phyloP scores from a whole-genome alignment of 92 coral and sea anemone species.

The Porites cylindrica region DNA sequence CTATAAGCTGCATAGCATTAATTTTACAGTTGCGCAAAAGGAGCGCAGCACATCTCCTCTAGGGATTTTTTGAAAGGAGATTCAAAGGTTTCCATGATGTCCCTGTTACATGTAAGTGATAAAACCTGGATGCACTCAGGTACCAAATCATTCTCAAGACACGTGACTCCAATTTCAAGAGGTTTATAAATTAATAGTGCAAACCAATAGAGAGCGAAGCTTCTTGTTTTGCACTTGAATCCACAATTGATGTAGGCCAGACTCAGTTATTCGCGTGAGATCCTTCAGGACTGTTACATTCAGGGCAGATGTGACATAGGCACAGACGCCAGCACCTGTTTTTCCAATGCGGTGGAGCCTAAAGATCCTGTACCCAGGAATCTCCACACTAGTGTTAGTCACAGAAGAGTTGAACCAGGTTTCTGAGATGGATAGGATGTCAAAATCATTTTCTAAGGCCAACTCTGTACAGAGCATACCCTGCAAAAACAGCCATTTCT shows the following conservation, averaged over 20 bases:
- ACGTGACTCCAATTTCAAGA: not conserved
- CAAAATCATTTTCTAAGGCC: not conserved
- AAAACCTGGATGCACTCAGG: slow-evolving; percentile 35
- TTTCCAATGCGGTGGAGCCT: slow-evolving; percentile 9
- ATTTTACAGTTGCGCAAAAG: not conserved
- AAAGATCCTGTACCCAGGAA: slow-evolving; percentile 47
- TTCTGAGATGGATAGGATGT: not conserved
- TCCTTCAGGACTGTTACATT: not conserved
- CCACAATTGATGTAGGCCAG: slow-evolving; percentile 40
- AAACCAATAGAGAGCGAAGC: not conserved
- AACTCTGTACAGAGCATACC: slow-evolving; percentile 3
- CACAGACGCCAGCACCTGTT: slow-evolving; percentile 30
- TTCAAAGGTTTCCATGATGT: slow-evolving; percentile 52
- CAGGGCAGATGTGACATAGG: slow-evolving; percentile 26
- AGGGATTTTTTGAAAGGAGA: slow-evolving; percentile 22
- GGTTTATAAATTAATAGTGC: not conserved
- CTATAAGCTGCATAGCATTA: slow-evolving; percentile 45
- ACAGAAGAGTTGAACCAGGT: slow-evolving; percentile 1
- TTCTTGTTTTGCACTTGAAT: slow-evolving; percentile 1
- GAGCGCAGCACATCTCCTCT: slow-evolving; percentile 29
- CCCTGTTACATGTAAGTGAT: slow-evolving; percentile 40
- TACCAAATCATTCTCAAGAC: slow-evolving; percentile 31
- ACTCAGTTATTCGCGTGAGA: slow-evolving; percentile 20
- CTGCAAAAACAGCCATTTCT: no score
- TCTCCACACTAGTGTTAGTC: slow-evolving; percentile 23